phyloP scores from a whole-genome alignment of 2,113 vertebrate genomes.

The Murina feae region DNA sequence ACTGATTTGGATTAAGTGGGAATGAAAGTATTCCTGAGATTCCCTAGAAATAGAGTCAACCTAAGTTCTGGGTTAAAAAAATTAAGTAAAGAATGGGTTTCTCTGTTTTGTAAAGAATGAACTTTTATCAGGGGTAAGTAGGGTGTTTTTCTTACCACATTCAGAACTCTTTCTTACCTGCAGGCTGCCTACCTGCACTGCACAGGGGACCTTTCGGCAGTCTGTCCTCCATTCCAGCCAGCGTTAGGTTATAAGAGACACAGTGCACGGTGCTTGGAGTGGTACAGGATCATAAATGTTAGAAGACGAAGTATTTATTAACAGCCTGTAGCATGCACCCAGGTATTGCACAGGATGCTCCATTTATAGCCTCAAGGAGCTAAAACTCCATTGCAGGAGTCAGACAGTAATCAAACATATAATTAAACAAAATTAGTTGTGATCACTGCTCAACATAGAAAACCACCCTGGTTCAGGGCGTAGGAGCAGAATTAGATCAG shows the following conservation, averaged over 20 bases:
- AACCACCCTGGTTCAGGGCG: background rate
- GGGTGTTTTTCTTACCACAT: background rate
- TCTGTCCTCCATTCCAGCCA: background rate
- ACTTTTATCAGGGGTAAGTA: background rate
- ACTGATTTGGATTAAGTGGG: background rate
- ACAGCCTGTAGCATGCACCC: fast-evolving
- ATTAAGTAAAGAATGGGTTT: background rate
- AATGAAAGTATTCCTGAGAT: background rate
- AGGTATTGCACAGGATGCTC: background rate
- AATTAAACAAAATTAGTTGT: constrained; percentile 20
- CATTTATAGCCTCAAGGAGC: background rate
- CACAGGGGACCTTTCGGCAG: fast-evolving
- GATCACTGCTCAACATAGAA: background rate
- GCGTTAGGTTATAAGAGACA: background rate
- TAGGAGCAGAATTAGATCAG: background rate
- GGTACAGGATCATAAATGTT: background rate
- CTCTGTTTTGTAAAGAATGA: constrained; percentile 4
- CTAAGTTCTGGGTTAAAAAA: background rate
- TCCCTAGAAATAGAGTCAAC: background rate
- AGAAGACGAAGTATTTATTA: background rate
- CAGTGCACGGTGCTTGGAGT: too few species aligned
- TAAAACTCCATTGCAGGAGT: background rate
- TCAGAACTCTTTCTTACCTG: background rate
- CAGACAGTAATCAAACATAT: constrained; percentile 23
- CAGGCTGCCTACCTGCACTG: background rate